These are phyloP conservation scores for Enteromius paludinosus DNA, from an alignment of 2,797 vertebrate species.

Conservation along the genomic window DNA sequence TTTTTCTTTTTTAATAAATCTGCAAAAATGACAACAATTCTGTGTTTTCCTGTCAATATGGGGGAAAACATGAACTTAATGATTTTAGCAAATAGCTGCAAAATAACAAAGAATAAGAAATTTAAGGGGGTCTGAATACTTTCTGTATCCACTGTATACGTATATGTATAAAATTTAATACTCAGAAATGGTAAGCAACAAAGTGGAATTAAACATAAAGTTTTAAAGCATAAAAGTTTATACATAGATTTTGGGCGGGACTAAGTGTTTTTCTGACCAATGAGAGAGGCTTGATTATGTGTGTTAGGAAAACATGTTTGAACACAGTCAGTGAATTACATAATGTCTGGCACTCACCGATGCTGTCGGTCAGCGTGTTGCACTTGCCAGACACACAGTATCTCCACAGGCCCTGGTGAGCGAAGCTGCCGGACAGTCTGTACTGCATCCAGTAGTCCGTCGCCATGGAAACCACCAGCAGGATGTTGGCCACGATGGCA, in stretches of 20 bases:
- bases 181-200: no score
- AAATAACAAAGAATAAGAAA: no score
- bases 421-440: conserved; percentile 74
- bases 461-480: conserved; percentile 76
- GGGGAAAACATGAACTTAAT: no score
- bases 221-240: background rate
- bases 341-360: conserved; percentile 70
- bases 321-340: background rate
- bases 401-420: conserved; percentile 82
- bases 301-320: background rate
- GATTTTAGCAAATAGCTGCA: no score
- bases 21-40: no score
- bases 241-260: background rate
- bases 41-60: no score
- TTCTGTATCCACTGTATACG: no score
- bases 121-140: no score
- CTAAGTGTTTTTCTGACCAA: background rate
- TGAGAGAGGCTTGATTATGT: background rate
- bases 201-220: no score
- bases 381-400: conserved; percentile 80
- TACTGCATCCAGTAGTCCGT: conserved; percentile 85
- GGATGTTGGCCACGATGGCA: conserved; percentile 78
- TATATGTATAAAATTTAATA: no score
- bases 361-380: conserved; percentile 79
- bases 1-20: no score